Evolutionary conservation across 1,140 invertebrate genomes (phyloP).

Genomic region (Drosophila melanica): DNA sequence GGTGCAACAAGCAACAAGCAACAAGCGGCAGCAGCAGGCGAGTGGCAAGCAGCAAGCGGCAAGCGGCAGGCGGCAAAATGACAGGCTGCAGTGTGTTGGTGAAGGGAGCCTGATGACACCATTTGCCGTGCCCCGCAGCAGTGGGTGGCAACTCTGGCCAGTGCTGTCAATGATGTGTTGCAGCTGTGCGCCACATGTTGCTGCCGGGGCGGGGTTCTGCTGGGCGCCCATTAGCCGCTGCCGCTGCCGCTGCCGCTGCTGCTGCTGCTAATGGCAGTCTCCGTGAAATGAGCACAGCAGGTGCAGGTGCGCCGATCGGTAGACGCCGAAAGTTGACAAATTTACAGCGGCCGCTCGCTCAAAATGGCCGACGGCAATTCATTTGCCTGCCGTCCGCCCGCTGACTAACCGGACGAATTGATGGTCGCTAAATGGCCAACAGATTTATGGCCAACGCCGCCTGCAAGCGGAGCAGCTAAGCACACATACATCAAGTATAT

Average conservation of each 20-base stretch:
- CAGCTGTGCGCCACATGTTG: slow-evolving; percentile 81
- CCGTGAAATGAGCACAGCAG: slow-evolving; percentile 79
- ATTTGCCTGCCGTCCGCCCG: slow-evolving; percentile 63
- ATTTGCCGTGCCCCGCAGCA: slow-evolving; percentile 59
- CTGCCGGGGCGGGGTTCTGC: slow-evolving; percentile 60
- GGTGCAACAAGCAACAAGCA: slow-evolving; percentile 63
- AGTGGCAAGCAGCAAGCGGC: slow-evolving; percentile 6
- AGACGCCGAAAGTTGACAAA: slow-evolving; percentile 73
- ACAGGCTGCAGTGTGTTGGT: slow-evolving; percentile 60
- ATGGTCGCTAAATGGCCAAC: slow-evolving; percentile 78
- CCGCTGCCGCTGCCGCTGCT: slow-evolving; percentile 34
- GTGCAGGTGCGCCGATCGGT: slow-evolving; percentile 65
- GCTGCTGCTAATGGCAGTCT: slow-evolving; percentile 54
- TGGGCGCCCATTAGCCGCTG: slow-evolving; percentile 71
- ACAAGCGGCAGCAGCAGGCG: slow-evolving; percentile 35
- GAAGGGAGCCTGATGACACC: slow-evolving; percentile 72
- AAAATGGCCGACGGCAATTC: slow-evolving; percentile 77
- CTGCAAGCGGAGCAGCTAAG: slow-evolving; percentile 29
- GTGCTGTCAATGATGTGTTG: slow-evolving; percentile 69
- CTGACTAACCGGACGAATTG: slow-evolving; percentile 71
- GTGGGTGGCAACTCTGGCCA: slow-evolving; percentile 68
- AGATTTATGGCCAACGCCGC: slow-evolving; percentile 73
- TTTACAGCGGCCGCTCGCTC: slow-evolving; percentile 62
- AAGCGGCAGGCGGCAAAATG: slow-evolving; percentile 49
- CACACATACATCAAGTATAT: slow-evolving; percentile 3